Conservation (phyloP, 2,797 vertebrate species). For the Scleropages formosus region DNA sequence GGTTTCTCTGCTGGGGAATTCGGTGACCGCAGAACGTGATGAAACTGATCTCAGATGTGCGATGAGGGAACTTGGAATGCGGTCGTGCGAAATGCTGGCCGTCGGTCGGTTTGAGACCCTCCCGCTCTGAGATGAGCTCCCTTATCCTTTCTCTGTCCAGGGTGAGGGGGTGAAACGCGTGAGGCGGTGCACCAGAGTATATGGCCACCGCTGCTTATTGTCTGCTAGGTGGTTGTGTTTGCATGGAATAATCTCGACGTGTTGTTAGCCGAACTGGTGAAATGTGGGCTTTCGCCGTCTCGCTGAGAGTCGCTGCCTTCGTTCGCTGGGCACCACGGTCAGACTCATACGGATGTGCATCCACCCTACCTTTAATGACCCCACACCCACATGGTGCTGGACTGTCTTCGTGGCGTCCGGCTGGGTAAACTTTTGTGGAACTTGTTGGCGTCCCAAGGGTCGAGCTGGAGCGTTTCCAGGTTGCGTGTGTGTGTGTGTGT, state of each 20-base stretch:
- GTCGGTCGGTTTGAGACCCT: no score
- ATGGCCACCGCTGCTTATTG: not conserved
- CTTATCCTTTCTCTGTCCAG: no score
- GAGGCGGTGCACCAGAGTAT: not conserved
- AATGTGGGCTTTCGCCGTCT: not conserved
- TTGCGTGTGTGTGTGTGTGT: no score
- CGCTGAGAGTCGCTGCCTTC: not conserved
- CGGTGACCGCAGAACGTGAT: no score
- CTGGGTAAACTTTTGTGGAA: slow-evolving; percentile 23
- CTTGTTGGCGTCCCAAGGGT: slow-evolving; percentile 19
- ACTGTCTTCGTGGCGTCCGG: not conserved
- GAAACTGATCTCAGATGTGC: no score
- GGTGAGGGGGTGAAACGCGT: no score
- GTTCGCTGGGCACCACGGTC: not conserved
- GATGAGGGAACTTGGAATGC: no score
- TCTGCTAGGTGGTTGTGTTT: no score
- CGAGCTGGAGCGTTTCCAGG: slow-evolving; percentile 6
- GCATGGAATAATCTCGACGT: not conserved
- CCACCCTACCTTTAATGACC: not conserved
- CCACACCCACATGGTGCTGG: not conserved
- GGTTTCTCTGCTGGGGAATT: no score
- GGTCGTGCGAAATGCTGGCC: no score
- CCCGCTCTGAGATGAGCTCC: no score
- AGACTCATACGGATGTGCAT: not conserved
- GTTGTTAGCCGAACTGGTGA: slow-evolving; percentile 1